Evolutionary conservation across 2,888 invertebrate species (phyloP).

Genomic region (Acleris emargana): DNA sequence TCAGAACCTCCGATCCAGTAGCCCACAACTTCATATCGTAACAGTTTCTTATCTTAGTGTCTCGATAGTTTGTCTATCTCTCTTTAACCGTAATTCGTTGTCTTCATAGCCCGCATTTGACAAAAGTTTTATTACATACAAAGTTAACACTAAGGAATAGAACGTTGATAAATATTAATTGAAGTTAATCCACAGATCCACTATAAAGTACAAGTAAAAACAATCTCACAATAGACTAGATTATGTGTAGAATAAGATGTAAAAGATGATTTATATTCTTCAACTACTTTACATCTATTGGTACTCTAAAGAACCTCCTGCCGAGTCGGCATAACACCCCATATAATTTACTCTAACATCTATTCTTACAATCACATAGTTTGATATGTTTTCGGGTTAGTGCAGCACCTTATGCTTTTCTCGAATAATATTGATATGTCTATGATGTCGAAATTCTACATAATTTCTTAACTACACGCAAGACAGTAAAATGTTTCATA

Average conservation of each 20-base stretch:
- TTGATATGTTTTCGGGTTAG: conserved; percentile 76
- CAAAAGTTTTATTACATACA: conserved; percentile 62
- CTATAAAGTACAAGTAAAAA: conserved; percentile 18
- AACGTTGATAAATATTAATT: conserved; percentile 19
- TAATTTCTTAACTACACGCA: conserved; percentile 53
- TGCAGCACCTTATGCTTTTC: conserved; percentile 73
- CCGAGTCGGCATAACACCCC: conserved; percentile 52
- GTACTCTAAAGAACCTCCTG: conserved; percentile 31
- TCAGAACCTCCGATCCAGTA: too few relatives aligned
- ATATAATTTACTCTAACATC: conserved; percentile 51
- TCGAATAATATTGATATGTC: conserved; percentile 50
- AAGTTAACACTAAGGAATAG: conserved; percentile 29
- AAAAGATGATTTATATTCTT: conserved; percentile 22
- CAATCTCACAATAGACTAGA: conserved; percentile 15
- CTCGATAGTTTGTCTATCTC: conserved; percentile 9
- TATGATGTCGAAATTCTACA: conserved; percentile 49
- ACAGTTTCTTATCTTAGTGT: not conserved
- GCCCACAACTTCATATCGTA: too few relatives aligned
- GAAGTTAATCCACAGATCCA: conserved; percentile 8
- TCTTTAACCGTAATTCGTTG: conserved; percentile 67
- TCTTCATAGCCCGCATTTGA: conserved; percentile 79
- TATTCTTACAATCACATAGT: conserved; percentile 70
- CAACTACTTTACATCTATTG: conserved; percentile 26
- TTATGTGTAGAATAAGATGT: conserved; percentile 15
- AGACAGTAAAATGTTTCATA: conserved; percentile 70